Percentiles rank a stretch among this genome's conserved stretches.
phyloP scores from a whole-genome alignment of 2,113 vertebrate species.

The Tamias sibiricus region DNA sequence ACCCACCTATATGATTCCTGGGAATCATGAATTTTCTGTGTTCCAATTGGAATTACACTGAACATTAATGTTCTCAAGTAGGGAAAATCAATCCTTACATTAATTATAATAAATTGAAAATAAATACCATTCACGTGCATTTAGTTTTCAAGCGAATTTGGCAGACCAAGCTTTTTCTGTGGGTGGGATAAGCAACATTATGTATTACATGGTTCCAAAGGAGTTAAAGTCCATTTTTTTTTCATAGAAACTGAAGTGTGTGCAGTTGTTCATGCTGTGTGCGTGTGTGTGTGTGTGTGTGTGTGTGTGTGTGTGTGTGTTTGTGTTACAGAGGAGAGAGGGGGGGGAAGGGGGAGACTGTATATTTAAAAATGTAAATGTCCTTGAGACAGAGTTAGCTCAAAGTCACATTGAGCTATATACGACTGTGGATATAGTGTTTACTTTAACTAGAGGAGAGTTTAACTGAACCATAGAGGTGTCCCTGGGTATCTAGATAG shows the following conservation, averaged over 20 bases:
- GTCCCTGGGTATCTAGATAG: background rate
- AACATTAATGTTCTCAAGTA: background rate
- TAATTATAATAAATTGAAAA: constrained; percentile 43
- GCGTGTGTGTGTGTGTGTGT: too few species aligned
- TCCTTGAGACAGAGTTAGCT: background rate
- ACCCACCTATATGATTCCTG: background rate
- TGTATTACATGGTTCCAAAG: background rate
- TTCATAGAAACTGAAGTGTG: background rate
- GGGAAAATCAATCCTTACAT: background rate
- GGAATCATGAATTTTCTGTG: background rate
- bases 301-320: too few species aligned
- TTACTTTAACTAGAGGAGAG: background rate
- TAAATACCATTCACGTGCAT: background rate
- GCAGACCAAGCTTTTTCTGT: background rate
- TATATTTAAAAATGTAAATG: background rate
- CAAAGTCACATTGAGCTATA: background rate
- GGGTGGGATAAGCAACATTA: background rate
- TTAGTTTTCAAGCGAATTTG: constrained; percentile 38
- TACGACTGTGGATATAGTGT: background rate
- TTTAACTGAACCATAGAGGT: background rate
- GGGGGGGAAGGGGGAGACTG: background rate
- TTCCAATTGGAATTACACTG: background rate
- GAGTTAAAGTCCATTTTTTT: constrained; percentile 5
- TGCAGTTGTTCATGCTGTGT: background rate
- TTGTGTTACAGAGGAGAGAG: background rate